Evolutionary conservation across 92 coral and sea anemone species (phyloP), one percentile per base, ranked within the genome.

Genomic region (Epizoanthus ramosus): DNA sequence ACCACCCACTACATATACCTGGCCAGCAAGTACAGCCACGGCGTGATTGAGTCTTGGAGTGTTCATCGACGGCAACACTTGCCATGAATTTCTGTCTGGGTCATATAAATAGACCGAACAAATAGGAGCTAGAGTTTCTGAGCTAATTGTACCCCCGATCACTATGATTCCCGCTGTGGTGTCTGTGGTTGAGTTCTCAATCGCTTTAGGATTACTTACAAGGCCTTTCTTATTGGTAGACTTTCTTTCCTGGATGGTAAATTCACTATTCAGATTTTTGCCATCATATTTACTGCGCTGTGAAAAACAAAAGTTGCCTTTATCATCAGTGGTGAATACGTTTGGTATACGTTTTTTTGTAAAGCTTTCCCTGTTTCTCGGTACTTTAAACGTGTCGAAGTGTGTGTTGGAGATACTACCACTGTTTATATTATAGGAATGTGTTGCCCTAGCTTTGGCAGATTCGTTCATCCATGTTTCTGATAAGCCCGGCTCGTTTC

Each of bases 1-100:
- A 16, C 81, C 81, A 4, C 81, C 81, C 13, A 69, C 81, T 31
- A 75, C 81, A 17, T 75, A 75, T 2, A 75, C 9, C 7, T 75
- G 81, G 57, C 81, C 81, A 19, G 21, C 57, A 41, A 58, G 35
- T 53, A 35, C 68, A 3, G 81, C 25, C 12, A 14, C 69, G 31
- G 31, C 31, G 31, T 28, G 31, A 37, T 75, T 75, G n/a, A 75
- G 68, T n/a, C 81, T 16, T 24, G 81, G 54, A 15, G 21, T 53
- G 68, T 18, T 31, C 81, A 75, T 58, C 8, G 81, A 47, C 2
- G 81, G 33, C 8, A 75, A 28, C 7, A 68, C 19, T 54, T 75
- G 68, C 81, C 81, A 75, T n/a, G 69, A 75, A 57, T 58, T 75
- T 21, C 53, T 15, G 0, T 10, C 21, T 5, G 81, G 69, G 21